Evolutionary conservation across 2,113 vertebrate genomes (phyloP).

Genomic region (Regulus satrapa): DNA sequence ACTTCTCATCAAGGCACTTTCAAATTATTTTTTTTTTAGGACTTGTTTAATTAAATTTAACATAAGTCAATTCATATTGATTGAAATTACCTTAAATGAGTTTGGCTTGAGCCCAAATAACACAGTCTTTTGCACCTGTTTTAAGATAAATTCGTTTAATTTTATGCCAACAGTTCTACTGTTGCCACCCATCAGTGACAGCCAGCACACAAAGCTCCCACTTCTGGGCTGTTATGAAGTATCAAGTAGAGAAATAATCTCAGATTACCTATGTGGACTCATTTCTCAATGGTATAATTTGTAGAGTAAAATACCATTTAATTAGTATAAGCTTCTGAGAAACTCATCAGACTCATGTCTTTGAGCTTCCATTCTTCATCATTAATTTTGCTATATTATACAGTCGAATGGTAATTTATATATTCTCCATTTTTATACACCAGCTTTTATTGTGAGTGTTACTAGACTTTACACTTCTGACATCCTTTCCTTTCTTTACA

Average conservation of each 20-base stretch:
- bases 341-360: not conserved
- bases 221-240: not conserved
- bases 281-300: not conserved
- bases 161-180: slow-evolving; percentile 8
- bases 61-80: slow-evolving; percentile 53
- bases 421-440: not conserved
- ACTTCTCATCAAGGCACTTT: slow-evolving; percentile 16
- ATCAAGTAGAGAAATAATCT: not conserved
- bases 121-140: slow-evolving; percentile 49
- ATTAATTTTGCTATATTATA: not conserved
- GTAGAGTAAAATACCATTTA: not conserved
- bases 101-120: slow-evolving; percentile 45
- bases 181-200: not conserved
- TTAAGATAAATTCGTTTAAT: slow-evolving; percentile 34
- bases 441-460: not conserved
- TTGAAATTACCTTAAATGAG: slow-evolving; percentile 61
- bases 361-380: not conserved
- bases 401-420: not conserved
- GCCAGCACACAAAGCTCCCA: not conserved
- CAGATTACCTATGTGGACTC: not conserved
- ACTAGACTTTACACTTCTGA: not conserved
- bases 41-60: slow-evolving; percentile 47
- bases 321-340: not conserved
- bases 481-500: not conserved
- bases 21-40: not conserved